phyloP scores from a whole-genome alignment of 2,113 vertebrate genomes.

The Entomyzon cyanotis region DNA sequence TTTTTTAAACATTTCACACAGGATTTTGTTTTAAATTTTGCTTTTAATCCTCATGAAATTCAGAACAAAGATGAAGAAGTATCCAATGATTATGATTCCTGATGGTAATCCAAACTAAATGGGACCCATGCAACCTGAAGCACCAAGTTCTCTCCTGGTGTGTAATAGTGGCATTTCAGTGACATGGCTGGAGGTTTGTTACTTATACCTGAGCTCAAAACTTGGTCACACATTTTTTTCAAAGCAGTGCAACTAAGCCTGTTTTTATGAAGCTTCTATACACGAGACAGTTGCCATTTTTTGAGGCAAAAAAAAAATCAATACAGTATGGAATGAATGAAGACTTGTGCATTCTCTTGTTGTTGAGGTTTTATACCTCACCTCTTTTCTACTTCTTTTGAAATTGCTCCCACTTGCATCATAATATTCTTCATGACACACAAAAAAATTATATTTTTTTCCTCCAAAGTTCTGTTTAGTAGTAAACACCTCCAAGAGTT shows the following conservation, averaged over 20 bases:
- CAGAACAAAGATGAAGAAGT: not conserved
- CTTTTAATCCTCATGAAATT: not conserved
- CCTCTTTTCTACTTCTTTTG: not conserved
- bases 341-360: not conserved
- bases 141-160: not conserved
- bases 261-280: not conserved
- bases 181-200: not conserved
- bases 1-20: not conserved
- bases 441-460: not conserved
- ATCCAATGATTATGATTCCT: not conserved
- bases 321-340: not conserved
- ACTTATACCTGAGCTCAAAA: not conserved
- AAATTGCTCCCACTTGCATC: constrained; percentile 24
- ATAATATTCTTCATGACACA: not conserved
- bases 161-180: not conserved
- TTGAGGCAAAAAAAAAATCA: not conserved
- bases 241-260: not conserved
- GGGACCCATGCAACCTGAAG: not conserved
- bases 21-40: not conserved
- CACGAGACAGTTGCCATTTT: not conserved
- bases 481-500: constrained; percentile 26
- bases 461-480: not conserved
- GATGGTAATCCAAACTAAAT: not conserved
- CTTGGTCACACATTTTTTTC: not conserved
- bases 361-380: constrained; percentile 1